A percentile compares a stretch with the other conserved stretches of the same genome.
phyloP scores from a whole-genome alignment of 1,140 invertebrate genomes.

The Sycophaga agraensis region DNA sequence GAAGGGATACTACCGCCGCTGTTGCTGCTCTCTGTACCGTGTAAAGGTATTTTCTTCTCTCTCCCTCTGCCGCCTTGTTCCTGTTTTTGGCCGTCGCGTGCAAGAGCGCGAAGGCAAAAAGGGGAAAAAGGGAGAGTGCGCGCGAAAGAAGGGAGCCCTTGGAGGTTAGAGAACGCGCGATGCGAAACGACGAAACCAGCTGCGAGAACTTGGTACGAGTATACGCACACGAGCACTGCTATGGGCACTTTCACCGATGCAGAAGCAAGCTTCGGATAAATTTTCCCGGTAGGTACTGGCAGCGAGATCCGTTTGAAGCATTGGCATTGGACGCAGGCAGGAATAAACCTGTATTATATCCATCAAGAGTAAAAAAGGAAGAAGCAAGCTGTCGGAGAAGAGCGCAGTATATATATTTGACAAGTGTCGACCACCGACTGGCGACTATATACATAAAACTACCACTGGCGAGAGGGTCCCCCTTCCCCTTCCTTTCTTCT shows the following conservation, averaged over 20 bases:
- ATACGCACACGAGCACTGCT: not conserved
- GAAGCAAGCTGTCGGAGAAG: not conserved
- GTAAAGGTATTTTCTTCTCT: not conserved
- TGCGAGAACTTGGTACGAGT: too few species aligned
- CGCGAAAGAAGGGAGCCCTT: not conserved
- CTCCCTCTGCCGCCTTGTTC: not conserved
- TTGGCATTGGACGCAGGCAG: too few species aligned
- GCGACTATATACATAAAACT: too few species aligned
- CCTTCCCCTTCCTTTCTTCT: too few species aligned
- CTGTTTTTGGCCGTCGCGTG: not conserved
- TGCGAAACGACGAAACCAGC: not conserved
- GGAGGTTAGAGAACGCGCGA: not conserved
- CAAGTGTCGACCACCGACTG: constrained; percentile 12
- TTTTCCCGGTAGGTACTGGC: too few species aligned
- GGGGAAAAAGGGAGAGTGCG: not conserved
- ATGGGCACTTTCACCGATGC: constrained; percentile 4
- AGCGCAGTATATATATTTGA: not conserved
- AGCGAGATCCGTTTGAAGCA: too few species aligned
- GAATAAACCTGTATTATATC: too few species aligned
- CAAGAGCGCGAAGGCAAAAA: not conserved
- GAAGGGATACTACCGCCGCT: too few species aligned
- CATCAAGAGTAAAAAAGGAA: too few species aligned
- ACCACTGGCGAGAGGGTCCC: too few species aligned
- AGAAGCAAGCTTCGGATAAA: too few species aligned
- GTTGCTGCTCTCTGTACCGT: not conserved